Percentiles rank a stretch among this genome's conserved stretches.
Evolutionary conservation across 2,113 vertebrate genomes (phyloP).

Genomic region (Oryzias javanicus): DNA sequence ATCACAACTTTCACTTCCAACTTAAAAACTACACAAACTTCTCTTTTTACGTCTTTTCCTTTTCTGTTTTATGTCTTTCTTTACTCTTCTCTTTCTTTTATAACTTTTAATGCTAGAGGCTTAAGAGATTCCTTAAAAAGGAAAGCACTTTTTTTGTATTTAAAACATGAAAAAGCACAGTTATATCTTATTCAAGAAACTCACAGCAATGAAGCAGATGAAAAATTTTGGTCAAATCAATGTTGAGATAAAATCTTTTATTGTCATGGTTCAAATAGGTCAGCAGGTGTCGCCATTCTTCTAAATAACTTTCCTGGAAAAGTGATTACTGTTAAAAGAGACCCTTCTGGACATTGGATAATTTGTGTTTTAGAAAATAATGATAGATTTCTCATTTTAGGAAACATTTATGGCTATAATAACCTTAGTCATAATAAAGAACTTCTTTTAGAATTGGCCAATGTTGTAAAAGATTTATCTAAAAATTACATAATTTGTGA

Average conservation of each 20-base stretch:
- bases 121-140: too few species aligned
- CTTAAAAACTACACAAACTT: neutral
- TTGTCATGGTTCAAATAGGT: neutral
- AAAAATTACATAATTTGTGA: neutral
- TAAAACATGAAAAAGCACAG: too few species aligned
- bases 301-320: neutral
- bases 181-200: neutral
- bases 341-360: neutral
- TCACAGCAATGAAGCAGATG: neutral
- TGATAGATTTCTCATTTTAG: neutral
- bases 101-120: too few species aligned
- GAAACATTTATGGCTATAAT: neutral
- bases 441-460: neutral
- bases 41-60: too few species aligned
- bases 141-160: too few species aligned
- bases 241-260: neutral
- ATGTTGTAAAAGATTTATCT: neutral
- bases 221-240: neutral
- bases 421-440: neutral
- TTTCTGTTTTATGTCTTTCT: too few species aligned
- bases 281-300: neutral
- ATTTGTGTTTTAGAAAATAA: neutral
- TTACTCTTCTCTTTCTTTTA: neutral
- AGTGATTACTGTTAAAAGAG: neutral
- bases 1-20: neutral